Evolutionary conservation across 2,888 invertebrate species (phyloP).

Genomic region (Parnassius mnemosyne): DNA sequence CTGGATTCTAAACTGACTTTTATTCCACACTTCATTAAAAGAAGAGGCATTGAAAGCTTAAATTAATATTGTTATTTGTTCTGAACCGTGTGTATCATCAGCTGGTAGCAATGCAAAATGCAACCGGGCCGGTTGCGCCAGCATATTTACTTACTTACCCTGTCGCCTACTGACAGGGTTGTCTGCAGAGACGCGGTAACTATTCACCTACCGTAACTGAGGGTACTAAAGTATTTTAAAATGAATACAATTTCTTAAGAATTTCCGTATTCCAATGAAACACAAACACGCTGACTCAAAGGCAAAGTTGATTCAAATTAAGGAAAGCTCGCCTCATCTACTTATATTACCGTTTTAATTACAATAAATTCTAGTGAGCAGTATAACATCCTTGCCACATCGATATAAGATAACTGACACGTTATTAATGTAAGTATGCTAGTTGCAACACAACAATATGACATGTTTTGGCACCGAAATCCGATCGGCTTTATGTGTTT

Average conservation of each 20-base stretch:
- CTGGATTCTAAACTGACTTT: no score
- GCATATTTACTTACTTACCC: slow-evolving; percentile 35
- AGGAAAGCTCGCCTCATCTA: not conserved
- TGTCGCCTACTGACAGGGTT: slow-evolving; percentile 33
- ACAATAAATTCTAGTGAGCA: not conserved
- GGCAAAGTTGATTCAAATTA: slow-evolving; percentile 2
- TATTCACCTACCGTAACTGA: slow-evolving; percentile 20
- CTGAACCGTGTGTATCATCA: slow-evolving; percentile 15
- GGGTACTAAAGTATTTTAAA: slow-evolving; percentile 23
- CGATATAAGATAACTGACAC: no score
- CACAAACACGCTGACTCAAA: no score
- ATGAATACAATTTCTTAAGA: not conserved
- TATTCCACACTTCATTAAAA: no score
- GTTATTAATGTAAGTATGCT: no score
- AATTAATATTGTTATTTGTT: not conserved
- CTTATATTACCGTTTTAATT: slow-evolving; percentile 7
- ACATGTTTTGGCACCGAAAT: no score
- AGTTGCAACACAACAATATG: no score
- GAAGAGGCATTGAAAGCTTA: no score
- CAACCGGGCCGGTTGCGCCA: slow-evolving; percentile 28
- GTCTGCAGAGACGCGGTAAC: slow-evolving; percentile 29
- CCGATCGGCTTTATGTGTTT: no score
- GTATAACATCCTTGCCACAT: no score
- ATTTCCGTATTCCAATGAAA: slow-evolving; percentile 10
- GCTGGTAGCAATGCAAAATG: slow-evolving; percentile 22